Conservation (phyloP, 2,797 vertebrate genomes). For the Sebastes cheni region DNA sequence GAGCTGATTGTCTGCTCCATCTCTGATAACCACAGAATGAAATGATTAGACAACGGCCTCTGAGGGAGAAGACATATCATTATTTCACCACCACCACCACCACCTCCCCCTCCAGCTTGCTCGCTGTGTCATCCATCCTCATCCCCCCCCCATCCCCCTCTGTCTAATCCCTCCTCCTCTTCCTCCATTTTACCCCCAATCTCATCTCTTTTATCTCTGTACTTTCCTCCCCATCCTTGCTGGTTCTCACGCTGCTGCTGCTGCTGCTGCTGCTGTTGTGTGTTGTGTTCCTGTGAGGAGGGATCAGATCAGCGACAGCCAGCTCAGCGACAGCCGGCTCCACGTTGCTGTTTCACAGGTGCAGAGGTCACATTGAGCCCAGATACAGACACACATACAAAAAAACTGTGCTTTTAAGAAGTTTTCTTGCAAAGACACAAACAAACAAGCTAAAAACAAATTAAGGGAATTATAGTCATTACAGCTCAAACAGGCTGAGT, state of each 20-base stretch:
- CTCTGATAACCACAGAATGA: conserved; percentile 38
- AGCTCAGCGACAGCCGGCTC: conserved; percentile 5
- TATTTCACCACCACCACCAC: conserved; percentile 2
- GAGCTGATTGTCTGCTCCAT: conserved; percentile 17
- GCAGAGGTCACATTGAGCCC: conserved; percentile 40
- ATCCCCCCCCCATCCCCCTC: conserved; percentile 10
- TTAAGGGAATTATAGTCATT: neutral
- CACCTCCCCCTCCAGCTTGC: neutral
- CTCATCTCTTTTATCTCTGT: conserved; percentile 59
- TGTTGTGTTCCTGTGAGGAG: conserved; percentile 31
- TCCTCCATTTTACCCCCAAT: conserved; percentile 43
- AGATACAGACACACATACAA: neutral
- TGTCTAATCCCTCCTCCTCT: conserved; percentile 35
- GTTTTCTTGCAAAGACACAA: neutral
- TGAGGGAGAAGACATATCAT: conserved; percentile 54
- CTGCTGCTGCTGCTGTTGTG: conserved; percentile 31
- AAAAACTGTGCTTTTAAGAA: neutral
- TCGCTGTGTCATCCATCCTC: conserved; percentile 48
- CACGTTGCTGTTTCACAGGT: neutral
- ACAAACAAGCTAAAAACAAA: neutral
- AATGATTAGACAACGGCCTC: conserved; percentile 49
- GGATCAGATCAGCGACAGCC: conserved; percentile 24
- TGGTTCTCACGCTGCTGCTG: conserved; percentile 48
- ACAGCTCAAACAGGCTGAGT: neutral
- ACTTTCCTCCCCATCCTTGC: conserved; percentile 19